These are phyloP conservation scores for Cylindroiulus punctatus DNA, from an alignment of 2,888 invertebrate species.

Conservation along the genomic window DNA sequence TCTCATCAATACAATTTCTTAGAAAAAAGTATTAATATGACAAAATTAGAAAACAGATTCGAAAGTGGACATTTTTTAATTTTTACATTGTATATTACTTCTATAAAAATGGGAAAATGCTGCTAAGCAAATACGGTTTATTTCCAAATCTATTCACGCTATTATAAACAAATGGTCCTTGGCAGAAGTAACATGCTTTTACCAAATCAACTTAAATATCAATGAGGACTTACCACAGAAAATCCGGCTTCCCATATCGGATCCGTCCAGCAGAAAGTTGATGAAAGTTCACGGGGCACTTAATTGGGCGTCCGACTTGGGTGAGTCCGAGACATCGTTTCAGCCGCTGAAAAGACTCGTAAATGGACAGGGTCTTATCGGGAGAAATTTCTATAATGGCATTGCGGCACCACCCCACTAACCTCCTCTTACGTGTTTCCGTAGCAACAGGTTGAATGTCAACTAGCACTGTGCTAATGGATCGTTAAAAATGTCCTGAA, in stretches of 20 bases:
- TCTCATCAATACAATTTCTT: too few species aligned
- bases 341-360: neutral
- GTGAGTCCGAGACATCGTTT: neutral
- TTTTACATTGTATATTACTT: too few species aligned
- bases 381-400: neutral
- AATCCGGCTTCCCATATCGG: neutral
- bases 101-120: too few species aligned
- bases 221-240: neutral
- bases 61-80: too few species aligned
- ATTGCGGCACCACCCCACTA: neutral
- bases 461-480: neutral
- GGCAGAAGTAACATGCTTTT: too few species aligned
- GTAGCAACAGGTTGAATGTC: conserved; percentile 45
- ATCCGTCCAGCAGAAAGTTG: neutral
- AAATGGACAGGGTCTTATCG: neutral
- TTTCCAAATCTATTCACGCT: too few species aligned
- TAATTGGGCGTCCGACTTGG: neutral
- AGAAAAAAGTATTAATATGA: too few species aligned
- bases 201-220: neutral
- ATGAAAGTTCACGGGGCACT: neutral
- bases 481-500: conserved; percentile 28
- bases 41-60: too few species aligned
- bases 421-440: neutral
- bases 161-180: too few species aligned
- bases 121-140: too few species aligned